Base-by-base conservation (phyloP, 2,113 vertebrate species). In the Mola mola region DNA sequence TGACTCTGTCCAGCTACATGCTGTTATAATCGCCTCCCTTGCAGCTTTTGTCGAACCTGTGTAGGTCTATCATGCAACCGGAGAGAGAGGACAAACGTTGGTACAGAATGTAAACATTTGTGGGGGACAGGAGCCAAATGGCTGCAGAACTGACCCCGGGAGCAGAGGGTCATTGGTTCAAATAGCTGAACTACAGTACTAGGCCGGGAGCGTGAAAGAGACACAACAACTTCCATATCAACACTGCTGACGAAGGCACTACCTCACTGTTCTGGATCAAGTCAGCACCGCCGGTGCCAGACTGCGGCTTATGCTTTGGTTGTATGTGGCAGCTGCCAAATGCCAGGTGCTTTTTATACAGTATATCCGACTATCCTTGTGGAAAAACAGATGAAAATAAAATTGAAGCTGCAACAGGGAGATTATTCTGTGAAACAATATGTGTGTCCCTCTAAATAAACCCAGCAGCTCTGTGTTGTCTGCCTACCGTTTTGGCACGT, bases 101-200 rank as follows among this genome's bases (percentile, higher is more conserved):
- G 17, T 4, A 28, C n/a, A 60, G n/a, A 59, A n/a, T 37, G 12
- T 52, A 60, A 69, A 75, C 53, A 71, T 74, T 72, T 76, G 67
- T 73, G 38, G 66, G 60, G 53, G 64, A 73, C 66, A 70, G 73
- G 57, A 67, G 57, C 51, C 79, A 82, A 82, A 82, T 71, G 73
- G 69, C 55, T 43, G 20, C 25, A 72, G 28, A 43, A 26, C 24
- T 71, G 79, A 78, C 70, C 84, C 68, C 2, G 15, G 66, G 81
- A 72, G 60, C 61, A 70, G 49, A 41, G 3, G 72, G 81, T 79
- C 81, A 81, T n/a, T 1, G 51, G 66, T 75, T 78, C 64, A 75
- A 56, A 87, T 82, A 75, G 73, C 67, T 82, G 36, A 29, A 70
- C 52, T 3, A 36, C 38, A 13, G 11, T 34, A n/a, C n/a, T n/a